Evolutionary conservation across 2,888 invertebrate species (phyloP).

Genomic region (Microchrysa polita): DNA sequence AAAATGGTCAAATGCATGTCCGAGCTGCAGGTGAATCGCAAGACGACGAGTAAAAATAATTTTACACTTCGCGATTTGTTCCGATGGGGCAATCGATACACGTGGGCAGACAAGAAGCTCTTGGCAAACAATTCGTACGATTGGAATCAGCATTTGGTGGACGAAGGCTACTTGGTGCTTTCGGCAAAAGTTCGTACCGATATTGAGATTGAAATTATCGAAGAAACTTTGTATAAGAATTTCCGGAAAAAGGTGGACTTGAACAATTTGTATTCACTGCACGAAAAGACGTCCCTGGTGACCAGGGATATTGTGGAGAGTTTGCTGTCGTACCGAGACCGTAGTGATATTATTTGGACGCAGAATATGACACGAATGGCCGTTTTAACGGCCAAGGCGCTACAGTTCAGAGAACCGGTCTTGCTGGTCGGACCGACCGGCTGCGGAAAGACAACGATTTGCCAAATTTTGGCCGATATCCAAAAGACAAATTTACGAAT

Average conservation of each 20-base stretch:
- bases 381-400: constrained; percentile 82
- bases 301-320: constrained; percentile 76
- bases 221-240: constrained; percentile 79
- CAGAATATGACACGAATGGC: constrained; percentile 86
- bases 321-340: constrained; percentile 68
- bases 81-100: constrained; percentile 95
- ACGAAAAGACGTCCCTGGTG: constrained; percentile 77
- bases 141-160: constrained; percentile 97
- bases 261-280: constrained; percentile 75
- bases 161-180: constrained; percentile 93
- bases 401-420: constrained; percentile 92
- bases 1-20: constrained; percentile 92
- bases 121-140: constrained; percentile 77
- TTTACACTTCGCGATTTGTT: constrained; percentile 96
- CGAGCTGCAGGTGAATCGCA: constrained; percentile 84
- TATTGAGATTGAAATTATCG: constrained; percentile 85
- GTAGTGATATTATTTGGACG: constrained; percentile 92
- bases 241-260: constrained; percentile 80
- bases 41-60: constrained; percentile 88
- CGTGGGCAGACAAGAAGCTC: constrained; percentile 72
- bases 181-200: constrained; percentile 89
- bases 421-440: constrained; percentile 97
- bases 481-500: constrained; percentile 75
- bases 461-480: constrained; percentile 84
- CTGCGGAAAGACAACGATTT: constrained; percentile 96